These are phyloP conservation scores for Caenorhabditis sp. DNA, from an alignment of 2,888 invertebrate species.

Conservation along the genomic window DNA sequence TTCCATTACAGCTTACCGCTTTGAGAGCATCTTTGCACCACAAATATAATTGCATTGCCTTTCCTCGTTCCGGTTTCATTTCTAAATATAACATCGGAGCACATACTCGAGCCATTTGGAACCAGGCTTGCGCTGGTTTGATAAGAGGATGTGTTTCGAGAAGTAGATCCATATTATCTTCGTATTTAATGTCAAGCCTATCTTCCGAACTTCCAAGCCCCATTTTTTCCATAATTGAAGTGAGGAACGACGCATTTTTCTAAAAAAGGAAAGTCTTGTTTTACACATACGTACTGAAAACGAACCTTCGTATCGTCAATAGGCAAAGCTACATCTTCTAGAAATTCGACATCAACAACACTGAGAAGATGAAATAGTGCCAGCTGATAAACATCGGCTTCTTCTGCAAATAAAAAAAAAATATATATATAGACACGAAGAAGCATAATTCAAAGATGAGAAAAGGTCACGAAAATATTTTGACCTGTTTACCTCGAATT, in stretches of 20 bases:
- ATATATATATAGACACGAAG: not conserved
- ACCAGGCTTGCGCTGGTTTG: constrained; percentile 28
- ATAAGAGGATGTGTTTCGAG: constrained; percentile 40
- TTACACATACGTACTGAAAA: no score
- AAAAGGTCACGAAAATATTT: no score
- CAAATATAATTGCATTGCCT: constrained; percentile 25
- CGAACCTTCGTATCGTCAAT: constrained; percentile 29
- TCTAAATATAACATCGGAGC: constrained; percentile 36
- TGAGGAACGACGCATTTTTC: constrained; percentile 38
- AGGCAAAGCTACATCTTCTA: constrained; percentile 38
- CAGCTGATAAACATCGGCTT: constrained; percentile 32
- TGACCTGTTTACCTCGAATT: no score
- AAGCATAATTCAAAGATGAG: no score
- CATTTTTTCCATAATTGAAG: constrained; percentile 34
- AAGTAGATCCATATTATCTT: constrained; percentile 40
- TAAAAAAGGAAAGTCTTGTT: constrained; percentile 6
- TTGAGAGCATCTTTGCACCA: constrained; percentile 37
- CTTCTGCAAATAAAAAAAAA: constrained; percentile 24
- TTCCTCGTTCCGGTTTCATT: constrained; percentile 13
- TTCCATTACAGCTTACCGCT: constrained; percentile 5
- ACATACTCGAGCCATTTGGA: constrained; percentile 37
- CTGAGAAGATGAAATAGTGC: constrained; percentile 33
- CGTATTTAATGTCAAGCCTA: constrained; percentile 15
- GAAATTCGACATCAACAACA: constrained; percentile 34
- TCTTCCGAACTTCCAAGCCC: constrained; percentile 29